Evolutionary conservation across 2,888 invertebrate species (phyloP), one percentile per base, ranked within the genome.

Genomic region (Caenorhabditis afra): DNA sequence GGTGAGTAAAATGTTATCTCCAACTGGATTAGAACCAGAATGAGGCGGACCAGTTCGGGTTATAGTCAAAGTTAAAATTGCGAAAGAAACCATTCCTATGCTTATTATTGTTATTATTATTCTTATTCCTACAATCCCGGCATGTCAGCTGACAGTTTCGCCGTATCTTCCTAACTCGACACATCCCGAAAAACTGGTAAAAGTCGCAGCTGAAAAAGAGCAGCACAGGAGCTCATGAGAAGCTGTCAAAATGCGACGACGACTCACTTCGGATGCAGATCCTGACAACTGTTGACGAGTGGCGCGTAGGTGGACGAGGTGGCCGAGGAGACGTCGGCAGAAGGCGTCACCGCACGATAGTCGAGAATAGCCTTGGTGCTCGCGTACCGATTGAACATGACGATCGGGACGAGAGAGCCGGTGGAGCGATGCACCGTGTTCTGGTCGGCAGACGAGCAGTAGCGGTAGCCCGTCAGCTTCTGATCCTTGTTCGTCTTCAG

Each of bases 401-500:
- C 77, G 23, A 85, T 70, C 4, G 84, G 84, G 0, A 84, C 80
- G 1, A 79, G 50, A 35, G 79, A 84, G 5, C 76, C 57, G 10
- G 74, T 55, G 8, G 85, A 84, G 11, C 64, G 70, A 11, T 74
- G 67, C 3, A 66, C 47, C 14, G 74, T 75, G 12, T 76, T 80
- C 16, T 75, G 74, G 55, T 85, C 85, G 1, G 58, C 55, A 0
- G 79, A 67, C 0, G 83, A 83, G 52, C 85, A 85, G 62, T 78
- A 83, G 45, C 86, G 67, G 35, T 82, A 84, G 20, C 86, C 86
- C 5, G 84, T 83, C 47, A 80, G 41, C 10, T 79, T 82, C 50
- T 78, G 82, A 62, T 86, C 81, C 18, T 76, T 68, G 22, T 82
- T 37, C 10, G 81, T 75, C 61, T 88, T 88, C n/a, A 88, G 76